A percentile compares a stretch with the other conserved stretches of the same genome.
These are phyloP conservation scores for Oreonectes daqikongensis DNA, from an alignment of 2,797 vertebrate genomes.

Conservation along the genomic window DNA sequence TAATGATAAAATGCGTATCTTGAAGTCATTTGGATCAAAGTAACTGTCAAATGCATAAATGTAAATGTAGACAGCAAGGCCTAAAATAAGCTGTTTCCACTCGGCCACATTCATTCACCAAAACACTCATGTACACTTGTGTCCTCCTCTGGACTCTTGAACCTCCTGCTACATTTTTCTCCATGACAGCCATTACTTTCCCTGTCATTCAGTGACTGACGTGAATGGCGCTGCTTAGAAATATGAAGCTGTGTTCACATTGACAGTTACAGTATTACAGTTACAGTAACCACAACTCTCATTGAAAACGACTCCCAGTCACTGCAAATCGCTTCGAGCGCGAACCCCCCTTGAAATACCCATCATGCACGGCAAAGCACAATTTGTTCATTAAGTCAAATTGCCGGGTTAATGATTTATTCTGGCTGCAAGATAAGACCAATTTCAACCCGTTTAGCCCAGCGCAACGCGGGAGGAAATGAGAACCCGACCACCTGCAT, in stretches of 20 bases:
- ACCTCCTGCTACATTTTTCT: background rate
- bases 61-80: background rate
- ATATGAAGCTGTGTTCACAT: background rate
- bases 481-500: slow-evolving; percentile 19
- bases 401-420: slow-evolving; percentile 48
- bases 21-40: background rate
- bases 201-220: slow-evolving; percentile 5
- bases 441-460: slow-evolving; percentile 46
- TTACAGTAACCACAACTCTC: too few relatives aligned
- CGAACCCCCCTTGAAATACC: slow-evolving; percentile 18
- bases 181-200: slow-evolving; percentile 22
- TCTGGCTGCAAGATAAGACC: slow-evolving; percentile 41
- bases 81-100: background rate
- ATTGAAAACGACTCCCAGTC: background rate
- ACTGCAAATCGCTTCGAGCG: background rate
- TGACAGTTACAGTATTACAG: background rate
- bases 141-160: background rate
- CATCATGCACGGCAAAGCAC: slow-evolving; percentile 13
- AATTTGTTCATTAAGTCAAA: slow-evolving; percentile 31
- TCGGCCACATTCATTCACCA: background rate
- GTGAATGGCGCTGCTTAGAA: background rate
- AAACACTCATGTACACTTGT: background rate
- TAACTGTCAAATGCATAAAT: background rate
- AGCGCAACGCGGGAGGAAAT: slow-evolving; percentile 22
- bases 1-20: background rate